Evolutionary conservation across 2,888 invertebrate species (phyloP).

Genomic region (Rhodophaea formosa): DNA sequence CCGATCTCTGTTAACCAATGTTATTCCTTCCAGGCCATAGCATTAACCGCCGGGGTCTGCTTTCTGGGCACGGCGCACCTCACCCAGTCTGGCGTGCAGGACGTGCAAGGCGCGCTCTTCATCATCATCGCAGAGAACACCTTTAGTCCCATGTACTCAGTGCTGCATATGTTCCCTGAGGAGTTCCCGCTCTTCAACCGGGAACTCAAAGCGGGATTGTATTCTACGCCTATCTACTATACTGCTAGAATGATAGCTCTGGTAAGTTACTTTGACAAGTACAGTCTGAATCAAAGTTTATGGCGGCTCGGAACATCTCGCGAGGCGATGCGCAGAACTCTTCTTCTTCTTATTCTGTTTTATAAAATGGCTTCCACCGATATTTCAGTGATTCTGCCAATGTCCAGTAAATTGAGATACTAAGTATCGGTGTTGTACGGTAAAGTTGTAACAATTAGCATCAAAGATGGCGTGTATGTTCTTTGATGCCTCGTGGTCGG

Average conservation of each 20-base stretch:
- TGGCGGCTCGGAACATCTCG: no score
- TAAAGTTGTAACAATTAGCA: no score
- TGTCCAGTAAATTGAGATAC: no score
- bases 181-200: constrained; percentile 89
- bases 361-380: no score
- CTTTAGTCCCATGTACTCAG: constrained; percentile 95
- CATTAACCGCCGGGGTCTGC: constrained; percentile 90
- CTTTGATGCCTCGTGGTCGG: no score
- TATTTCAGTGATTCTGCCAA: no score
- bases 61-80: constrained; percentile 87
- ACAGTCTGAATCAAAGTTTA: no score
- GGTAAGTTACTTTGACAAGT: constrained; percentile 71
- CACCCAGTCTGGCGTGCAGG: constrained; percentile 91
- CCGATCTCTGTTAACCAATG: no score
- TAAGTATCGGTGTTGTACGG: no score
- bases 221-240: constrained; percentile 90
- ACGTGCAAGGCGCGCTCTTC: constrained; percentile 93
- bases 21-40: constrained; percentile 78
- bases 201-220: constrained; percentile 91
- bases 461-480: no score
- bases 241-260: constrained; percentile 88
- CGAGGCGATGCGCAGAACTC: no score
- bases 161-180: constrained; percentile 90
- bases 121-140: constrained; percentile 94
- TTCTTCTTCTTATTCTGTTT: no score